A percentile compares a stretch with the other conserved stretches of the same genome.
Evolutionary conservation across 2,797 vertebrate species (phyloP).

Genomic region (Anguilla obscura): DNA sequence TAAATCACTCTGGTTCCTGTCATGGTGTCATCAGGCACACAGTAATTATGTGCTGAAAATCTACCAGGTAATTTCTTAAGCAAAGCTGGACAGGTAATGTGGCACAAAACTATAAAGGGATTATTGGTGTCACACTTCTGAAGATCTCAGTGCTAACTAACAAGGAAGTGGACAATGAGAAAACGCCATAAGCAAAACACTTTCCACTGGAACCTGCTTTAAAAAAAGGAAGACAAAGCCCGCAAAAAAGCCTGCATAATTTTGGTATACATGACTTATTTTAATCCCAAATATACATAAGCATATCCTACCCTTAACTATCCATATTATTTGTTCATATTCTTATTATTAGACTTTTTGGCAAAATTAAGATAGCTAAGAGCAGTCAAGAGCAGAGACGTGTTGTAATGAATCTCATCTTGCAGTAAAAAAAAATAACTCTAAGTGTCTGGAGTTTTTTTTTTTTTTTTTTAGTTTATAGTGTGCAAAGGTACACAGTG

Average conservation of each 20-base stretch:
- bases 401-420: neutral
- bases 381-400: neutral
- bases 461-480: neutral
- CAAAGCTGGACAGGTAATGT: slow-evolving; percentile 28
- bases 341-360: neutral
- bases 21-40: slow-evolving; percentile 56
- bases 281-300: neutral
- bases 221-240: no score
- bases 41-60: slow-evolving; percentile 52
- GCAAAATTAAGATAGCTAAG: neutral
- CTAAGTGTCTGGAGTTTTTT: neutral
- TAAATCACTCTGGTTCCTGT: slow-evolving; percentile 67
- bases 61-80: slow-evolving; percentile 47
- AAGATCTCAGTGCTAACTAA: neutral
- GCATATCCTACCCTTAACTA: neutral
- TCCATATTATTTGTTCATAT: neutral
- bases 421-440: neutral
- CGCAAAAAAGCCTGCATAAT: no score
- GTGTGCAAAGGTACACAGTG: neutral
- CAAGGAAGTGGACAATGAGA: no score
- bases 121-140: neutral
- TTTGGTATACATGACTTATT: neutral
- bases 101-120: neutral
- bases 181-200: neutral
- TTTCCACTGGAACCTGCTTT: neutral